Conservation (phyloP, 2,113 vertebrate genomes). For the Oophaga pumilio region DNA sequence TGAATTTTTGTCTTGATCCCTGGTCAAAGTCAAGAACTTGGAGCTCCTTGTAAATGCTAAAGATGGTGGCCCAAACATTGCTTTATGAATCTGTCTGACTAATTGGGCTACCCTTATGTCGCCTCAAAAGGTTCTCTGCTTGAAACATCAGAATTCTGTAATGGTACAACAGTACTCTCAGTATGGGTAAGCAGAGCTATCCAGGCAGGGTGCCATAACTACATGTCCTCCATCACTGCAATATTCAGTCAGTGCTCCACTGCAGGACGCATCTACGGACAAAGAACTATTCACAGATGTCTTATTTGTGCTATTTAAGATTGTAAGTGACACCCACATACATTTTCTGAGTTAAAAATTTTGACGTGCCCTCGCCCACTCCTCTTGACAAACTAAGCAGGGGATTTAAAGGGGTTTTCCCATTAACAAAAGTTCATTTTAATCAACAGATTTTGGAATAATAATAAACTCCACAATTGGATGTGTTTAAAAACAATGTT, state of each 20-base stretch:
- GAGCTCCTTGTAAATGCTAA: too few species aligned
- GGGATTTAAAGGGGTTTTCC: too few species aligned
- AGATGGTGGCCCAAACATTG: too few species aligned
- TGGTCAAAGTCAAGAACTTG: too few species aligned
- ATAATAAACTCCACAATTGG: too few species aligned
- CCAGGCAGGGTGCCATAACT: not conserved
- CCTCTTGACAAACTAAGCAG: not conserved
- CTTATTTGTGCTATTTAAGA: not conserved
- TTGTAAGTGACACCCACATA: not conserved
- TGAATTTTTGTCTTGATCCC: too few species aligned
- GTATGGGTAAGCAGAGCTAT: not conserved
- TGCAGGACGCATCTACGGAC: not conserved
- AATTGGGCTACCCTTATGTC: too few species aligned
- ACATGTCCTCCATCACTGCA: not conserved
- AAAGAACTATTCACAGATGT: not conserved
- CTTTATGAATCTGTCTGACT: too few species aligned
- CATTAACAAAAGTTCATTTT: too few species aligned
- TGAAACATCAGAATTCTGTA: not conserved
- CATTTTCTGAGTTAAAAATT: not conserved
- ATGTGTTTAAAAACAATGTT: too few species aligned
- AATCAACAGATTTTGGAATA: too few species aligned
- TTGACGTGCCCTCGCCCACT: not conserved
- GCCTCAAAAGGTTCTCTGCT: not conserved
- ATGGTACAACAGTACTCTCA: not conserved
- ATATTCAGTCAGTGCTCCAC: not conserved